A percentile compares a stretch with the other conserved stretches of the same genome.
These are phyloP conservation scores for Rhynchonema sp. DNA, from an alignment of 2,888 invertebrate species.

Conservation along the genomic window DNA sequence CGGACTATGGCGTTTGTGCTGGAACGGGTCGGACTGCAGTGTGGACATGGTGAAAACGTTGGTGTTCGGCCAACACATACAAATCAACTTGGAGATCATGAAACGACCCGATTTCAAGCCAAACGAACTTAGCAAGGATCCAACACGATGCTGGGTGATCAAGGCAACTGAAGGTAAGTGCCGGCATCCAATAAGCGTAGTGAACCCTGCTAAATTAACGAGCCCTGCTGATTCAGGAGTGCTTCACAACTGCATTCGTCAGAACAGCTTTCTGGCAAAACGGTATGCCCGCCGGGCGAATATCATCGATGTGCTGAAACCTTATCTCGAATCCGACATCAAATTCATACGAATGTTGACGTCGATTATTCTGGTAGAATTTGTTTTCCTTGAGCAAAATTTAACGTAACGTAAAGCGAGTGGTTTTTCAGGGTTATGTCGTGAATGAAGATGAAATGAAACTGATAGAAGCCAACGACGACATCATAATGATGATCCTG, in stretches of 20 bases:
- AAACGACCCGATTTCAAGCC: background rate
- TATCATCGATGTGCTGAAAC: background rate
- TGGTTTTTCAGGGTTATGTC: too few relatives aligned
- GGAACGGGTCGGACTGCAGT: background rate
- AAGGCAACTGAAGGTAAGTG: background rate
- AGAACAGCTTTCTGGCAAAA: background rate
- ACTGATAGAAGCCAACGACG: background rate
- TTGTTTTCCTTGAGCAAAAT: too few relatives aligned
- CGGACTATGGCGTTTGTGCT: background rate
- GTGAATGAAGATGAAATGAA: background rate
- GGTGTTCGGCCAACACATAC: background rate
- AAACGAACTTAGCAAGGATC: background rate
- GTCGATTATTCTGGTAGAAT: background rate
- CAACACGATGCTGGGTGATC: background rate
- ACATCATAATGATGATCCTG: background rate
- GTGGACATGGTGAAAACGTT: background rate
- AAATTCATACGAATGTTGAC: background rate
- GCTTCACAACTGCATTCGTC: background rate
- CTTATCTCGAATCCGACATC: background rate
- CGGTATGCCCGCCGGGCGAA: background rate
- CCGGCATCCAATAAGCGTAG: background rate
- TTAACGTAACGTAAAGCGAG: too few relatives aligned
- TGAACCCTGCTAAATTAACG: too few relatives aligned
- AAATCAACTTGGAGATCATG: background rate
- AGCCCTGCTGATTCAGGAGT: background rate